These are phyloP conservation scores for Julus scandinavius DNA, from an alignment of 2,888 invertebrate species.

Conservation along the genomic window DNA sequence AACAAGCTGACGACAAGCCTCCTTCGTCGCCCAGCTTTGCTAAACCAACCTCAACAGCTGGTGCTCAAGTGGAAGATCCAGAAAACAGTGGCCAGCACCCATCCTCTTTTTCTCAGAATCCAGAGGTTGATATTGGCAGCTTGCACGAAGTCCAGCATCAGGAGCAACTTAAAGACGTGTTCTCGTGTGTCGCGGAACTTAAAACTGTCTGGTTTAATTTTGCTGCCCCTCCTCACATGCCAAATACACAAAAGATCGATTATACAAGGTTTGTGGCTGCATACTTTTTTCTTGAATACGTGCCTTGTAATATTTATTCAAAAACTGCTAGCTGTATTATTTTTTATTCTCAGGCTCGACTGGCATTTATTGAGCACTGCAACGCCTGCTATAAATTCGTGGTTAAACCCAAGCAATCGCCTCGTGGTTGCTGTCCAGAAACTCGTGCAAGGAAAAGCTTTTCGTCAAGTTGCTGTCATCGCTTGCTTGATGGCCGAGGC, in stretches of 20 bases:
- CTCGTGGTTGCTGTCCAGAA: conserved; percentile 85
- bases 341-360: conserved; percentile 75
- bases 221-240: conserved; percentile 94
- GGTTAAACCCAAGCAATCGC: conserved; percentile 96
- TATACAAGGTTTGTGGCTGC: conserved; percentile 77
- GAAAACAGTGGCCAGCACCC: not conserved
- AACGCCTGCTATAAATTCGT: conserved; percentile 95
- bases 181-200: conserved; percentile 88
- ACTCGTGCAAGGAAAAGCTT: conserved; percentile 77
- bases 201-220: conserved; percentile 97
- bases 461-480: conserved; percentile 75
- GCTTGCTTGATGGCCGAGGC: conserved; percentile 93
- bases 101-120: not conserved
- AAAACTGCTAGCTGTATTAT: not conserved
- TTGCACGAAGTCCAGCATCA: not conserved
- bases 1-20: not conserved
- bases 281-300: not conserved
- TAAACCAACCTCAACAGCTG: not conserved
- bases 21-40: not conserved
- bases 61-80: not conserved
- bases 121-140: not conserved
- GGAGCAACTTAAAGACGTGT: conserved; percentile 63
- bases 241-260: conserved; percentile 93
- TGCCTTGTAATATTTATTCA: not conserved
- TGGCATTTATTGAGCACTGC: conserved; percentile 97